Evolutionary conservation across 1,140 invertebrate genomes (phyloP).

Genomic region (Drosophila ambigua): DNA sequence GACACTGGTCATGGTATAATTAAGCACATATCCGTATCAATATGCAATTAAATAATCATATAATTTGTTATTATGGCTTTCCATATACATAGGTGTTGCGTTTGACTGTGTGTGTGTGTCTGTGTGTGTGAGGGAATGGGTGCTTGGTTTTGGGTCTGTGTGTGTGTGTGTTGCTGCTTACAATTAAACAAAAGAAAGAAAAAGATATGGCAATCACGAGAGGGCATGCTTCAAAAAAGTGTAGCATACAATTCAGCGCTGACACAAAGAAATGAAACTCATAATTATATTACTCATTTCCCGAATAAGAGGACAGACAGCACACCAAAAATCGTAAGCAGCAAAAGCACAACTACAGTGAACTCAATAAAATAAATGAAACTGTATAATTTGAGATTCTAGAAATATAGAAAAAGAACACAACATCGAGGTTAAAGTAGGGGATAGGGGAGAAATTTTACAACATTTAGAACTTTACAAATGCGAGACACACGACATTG

Average conservation of each 20-base stretch:
- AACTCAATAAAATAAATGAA: slow-evolving; percentile 25
- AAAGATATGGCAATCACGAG: slow-evolving; percentile 6
- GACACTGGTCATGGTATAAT: slow-evolving; percentile 27
- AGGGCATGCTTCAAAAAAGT: slow-evolving; percentile 64
- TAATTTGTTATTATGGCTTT: slow-evolving; percentile 74
- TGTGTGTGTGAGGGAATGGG: slow-evolving; percentile 10
- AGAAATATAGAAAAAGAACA: slow-evolving; percentile 20
- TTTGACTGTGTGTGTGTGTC: slow-evolving; percentile 10
- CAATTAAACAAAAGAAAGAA: slow-evolving; percentile 20
- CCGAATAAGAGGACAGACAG: neutral
- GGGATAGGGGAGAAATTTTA: slow-evolving; percentile 21
- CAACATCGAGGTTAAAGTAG: neutral
- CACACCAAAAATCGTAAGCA: slow-evolving; percentile 51
- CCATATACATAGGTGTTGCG: slow-evolving; percentile 63
- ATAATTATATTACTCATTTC: slow-evolving; percentile 8
- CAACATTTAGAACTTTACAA: slow-evolving; percentile 71
- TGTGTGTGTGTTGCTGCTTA: slow-evolving; percentile 54
- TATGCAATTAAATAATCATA: slow-evolving; percentile 34
- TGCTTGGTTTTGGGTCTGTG: slow-evolving; percentile 7
- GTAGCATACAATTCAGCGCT: slow-evolving; percentile 75
- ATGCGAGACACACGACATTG: slow-evolving; percentile 70
- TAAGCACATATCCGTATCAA: slow-evolving; percentile 27
- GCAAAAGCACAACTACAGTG: slow-evolving; percentile 55
- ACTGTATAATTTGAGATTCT: slow-evolving; percentile 28
- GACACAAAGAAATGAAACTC: slow-evolving; percentile 16